Conservation (phyloP, 2,113 vertebrate species). For the Megaceryle maxima region DNA sequence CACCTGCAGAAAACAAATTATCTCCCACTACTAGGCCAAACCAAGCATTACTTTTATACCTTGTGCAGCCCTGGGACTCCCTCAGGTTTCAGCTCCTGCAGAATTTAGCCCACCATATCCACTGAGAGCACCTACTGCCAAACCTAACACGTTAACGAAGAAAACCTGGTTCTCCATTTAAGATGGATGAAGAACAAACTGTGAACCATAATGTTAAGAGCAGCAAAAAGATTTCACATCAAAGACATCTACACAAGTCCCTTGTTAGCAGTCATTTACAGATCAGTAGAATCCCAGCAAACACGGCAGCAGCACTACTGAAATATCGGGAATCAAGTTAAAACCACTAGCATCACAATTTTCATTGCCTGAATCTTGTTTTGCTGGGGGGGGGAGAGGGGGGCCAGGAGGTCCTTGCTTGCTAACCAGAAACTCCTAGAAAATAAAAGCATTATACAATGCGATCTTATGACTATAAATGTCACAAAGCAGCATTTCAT, state of each 20-base stretch:
- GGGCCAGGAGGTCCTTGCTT: not conserved
- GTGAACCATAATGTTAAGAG: not conserved
- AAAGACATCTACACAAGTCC: not conserved
- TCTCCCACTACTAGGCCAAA: not conserved
- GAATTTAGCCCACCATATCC: not conserved
- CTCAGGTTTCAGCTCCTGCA: not conserved
- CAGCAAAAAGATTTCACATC: not conserved
- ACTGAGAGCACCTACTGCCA: not conserved
- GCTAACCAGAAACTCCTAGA: not conserved
- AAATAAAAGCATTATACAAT: slow-evolving; percentile 8
- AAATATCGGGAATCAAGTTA: not conserved
- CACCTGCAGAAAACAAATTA: slow-evolving; percentile 1
- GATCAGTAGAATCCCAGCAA: not conserved
- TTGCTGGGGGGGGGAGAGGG: not conserved
- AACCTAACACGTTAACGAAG: not conserved
- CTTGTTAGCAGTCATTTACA: not conserved
- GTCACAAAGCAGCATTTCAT: slow-evolving; percentile 7
- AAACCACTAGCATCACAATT: not conserved
- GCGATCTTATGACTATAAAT: not conserved
- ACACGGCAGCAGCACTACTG: not conserved
- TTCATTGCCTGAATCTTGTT: not conserved
- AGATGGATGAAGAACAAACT: not conserved
- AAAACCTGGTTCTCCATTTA: not conserved
- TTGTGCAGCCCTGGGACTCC: not conserved
- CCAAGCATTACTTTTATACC: not conserved